Percentiles rank a stretch among this genome's conserved stretches.
Evolutionary conservation across 2,113 vertebrate species (phyloP).

Genomic region (Cryptotis parvus): DNA sequence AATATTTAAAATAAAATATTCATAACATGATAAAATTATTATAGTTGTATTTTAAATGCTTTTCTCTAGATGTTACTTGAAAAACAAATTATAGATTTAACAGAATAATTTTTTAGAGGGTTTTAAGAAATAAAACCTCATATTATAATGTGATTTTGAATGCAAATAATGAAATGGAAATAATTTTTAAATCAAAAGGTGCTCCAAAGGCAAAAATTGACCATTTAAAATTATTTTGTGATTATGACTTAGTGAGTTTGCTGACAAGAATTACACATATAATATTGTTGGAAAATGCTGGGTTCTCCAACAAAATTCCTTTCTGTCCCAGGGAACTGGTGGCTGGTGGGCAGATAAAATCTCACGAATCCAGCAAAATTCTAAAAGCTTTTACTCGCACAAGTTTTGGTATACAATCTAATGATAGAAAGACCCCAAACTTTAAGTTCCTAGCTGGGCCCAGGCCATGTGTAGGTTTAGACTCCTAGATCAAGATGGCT

Average conservation of each 20-base stretch:
- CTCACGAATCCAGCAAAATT: no score
- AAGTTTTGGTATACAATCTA: no score
- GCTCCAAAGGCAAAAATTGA: background rate
- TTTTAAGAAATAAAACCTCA: background rate
- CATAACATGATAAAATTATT: background rate
- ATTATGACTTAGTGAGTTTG: background rate
- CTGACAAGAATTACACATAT: no score
- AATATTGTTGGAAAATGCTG: no score
- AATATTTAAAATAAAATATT: background rate
- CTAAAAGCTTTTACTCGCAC: no score
- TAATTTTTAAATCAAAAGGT: background rate
- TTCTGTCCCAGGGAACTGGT: no score
- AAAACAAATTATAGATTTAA: background rate
- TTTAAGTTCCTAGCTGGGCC: no score
- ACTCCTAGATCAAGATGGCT: no score
- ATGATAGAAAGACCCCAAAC: no score
- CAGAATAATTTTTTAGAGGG: background rate
- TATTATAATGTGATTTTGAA: background rate
- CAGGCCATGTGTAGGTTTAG: no score
- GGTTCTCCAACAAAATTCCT: no score
- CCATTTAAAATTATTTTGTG: background rate
- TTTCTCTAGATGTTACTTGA: background rate
- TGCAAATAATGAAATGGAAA: background rate
- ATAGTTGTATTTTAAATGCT: background rate
- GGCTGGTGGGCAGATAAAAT: no score